Base-by-base conservation (phyloP, 2,888 invertebrate species). In the Tipula confusa region DNA sequence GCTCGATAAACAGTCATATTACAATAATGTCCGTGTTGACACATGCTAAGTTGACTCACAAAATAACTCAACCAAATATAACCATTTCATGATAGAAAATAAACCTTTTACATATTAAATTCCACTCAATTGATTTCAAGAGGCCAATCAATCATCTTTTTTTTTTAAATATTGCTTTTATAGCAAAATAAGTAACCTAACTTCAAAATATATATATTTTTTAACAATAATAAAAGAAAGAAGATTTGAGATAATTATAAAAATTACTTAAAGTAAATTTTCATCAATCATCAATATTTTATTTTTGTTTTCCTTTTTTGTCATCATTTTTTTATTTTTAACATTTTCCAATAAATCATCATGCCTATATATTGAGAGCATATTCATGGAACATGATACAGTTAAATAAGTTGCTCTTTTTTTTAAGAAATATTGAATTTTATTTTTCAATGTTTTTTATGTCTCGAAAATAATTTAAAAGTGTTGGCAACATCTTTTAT, bases 191-290 rank as follows among this genome's bases (percentile, higher is more conserved):
- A 64, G 64, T 18, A 64, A 64, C 64, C 64, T 64, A 64, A 64
- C 64, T 64, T 64, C 7, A 43, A 43, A 43, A 43, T 15, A 43
- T 24, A n/a, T 43, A 24, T 64, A n/a, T n/a, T n/a, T n/a, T n/a
- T n/a, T n/a, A n/a, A 64, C 24, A 18, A 64, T 24, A 24, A 24
- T 64, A 64, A 64, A 24, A 64, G 24, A 64, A 64, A 64, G 24
- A 64, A 7, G 64, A 64, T 64, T 64, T 64, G 9, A 64, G 64
- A 64, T 64, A 64, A 64, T 64, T 64, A 64, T 2, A 24, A 64
- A 64, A 64, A 64, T 64, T 64, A 64, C 64, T 64, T 24, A 24
- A 64, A 64, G 64, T 64, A 64, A 64, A 64, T 64, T 64, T 64
- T 64, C 64, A 64, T 64, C 64, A 64, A 64, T 64, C 64, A 64